These are phyloP conservation scores for Neria commutata DNA, from an alignment of 2,888 invertebrate genomes.

Conservation along the genomic window DNA sequence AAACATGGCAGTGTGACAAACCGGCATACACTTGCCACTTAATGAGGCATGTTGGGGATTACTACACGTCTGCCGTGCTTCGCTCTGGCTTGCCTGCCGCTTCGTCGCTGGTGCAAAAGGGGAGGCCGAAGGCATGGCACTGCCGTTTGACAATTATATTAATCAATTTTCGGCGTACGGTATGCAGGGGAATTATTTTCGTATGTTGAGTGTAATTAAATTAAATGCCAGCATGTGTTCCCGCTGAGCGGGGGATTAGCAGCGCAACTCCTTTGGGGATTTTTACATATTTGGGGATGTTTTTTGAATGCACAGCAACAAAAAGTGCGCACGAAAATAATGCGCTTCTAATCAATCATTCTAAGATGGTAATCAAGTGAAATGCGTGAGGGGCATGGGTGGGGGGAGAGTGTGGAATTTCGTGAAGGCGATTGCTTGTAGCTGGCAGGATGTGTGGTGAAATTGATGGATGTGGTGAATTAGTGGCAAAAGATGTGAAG, in stretches of 20 bases:
- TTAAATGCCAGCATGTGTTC: constrained; percentile 52
- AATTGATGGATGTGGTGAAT: neutral
- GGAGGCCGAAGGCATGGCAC: neutral
- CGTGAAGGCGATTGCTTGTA: neutral
- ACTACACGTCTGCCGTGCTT: too few relatives aligned
- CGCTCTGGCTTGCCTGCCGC: too few relatives aligned
- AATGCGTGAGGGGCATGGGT: constrained; percentile 21
- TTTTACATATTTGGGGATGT: neutral
- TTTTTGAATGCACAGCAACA: too few relatives aligned
- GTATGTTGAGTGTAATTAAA: constrained; percentile 50
- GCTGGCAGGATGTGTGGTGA: neutral
- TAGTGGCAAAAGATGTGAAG: neutral
- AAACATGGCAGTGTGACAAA: neutral
- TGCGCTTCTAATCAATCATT: constrained; percentile 52
- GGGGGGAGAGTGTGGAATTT: neutral
- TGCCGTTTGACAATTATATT: constrained; percentile 10
- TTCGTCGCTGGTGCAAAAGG: neutral
- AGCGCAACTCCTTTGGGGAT: too few relatives aligned
- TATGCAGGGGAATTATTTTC: constrained; percentile 13
- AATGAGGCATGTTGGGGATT: neutral
- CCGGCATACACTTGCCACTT: neutral
- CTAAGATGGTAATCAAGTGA: constrained; percentile 51
- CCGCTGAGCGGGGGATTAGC: constrained; percentile 19
- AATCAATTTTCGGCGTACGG: constrained; percentile 8
- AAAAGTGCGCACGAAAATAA: too few relatives aligned